Conservation (phyloP, 2,113 vertebrate genomes). For the Mellivora capensis region DNA sequence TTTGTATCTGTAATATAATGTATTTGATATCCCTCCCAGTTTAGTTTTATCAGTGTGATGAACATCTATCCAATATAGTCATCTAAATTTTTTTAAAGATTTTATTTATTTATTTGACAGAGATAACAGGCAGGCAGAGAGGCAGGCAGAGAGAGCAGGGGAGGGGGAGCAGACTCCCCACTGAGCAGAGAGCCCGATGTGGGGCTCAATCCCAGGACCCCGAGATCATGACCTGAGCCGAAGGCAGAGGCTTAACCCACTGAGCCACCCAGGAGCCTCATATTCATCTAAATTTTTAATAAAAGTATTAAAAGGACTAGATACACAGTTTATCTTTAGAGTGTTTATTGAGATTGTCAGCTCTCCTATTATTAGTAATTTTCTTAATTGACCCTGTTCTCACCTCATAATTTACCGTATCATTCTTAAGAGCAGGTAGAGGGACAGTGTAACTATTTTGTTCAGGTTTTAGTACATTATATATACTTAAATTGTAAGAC, state of each 20-base stretch:
- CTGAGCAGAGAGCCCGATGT: too few species aligned
- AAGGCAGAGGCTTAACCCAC: too few species aligned
- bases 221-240: too few species aligned
- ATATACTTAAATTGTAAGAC: too few species aligned
- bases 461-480: background rate
- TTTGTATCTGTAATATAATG: background rate
- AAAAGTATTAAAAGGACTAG: background rate
- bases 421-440: background rate
- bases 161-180: too few species aligned
- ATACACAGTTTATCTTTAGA: background rate
- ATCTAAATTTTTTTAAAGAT: background rate
- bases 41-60: background rate
- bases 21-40: background rate
- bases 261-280: too few species aligned
- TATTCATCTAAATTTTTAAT: background rate
- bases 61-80: background rate
- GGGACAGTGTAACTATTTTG: background rate
- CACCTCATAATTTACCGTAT: background rate
- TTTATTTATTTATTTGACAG: too few species aligned
- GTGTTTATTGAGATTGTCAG: background rate
- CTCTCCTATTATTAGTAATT: background rate
- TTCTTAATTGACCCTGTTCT: background rate
- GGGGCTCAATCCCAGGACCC: too few species aligned
- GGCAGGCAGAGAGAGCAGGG: too few species aligned
- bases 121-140: too few species aligned